These are phyloP conservation scores for Chaunax sp. DNA, from an alignment of 2,797 vertebrate genomes.

Conservation along the genomic window DNA sequence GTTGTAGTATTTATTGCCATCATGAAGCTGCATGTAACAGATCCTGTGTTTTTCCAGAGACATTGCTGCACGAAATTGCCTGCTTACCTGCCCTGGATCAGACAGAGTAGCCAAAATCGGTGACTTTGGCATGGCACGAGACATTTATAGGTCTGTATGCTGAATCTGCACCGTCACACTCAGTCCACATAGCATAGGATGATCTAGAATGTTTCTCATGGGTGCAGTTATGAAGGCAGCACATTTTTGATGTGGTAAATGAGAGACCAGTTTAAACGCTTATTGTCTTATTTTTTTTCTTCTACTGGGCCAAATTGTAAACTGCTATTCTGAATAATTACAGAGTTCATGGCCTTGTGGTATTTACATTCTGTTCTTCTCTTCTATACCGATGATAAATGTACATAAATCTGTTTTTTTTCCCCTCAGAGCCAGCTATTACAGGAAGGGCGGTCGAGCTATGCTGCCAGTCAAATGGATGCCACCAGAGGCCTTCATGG, in stretches of 20 bases:
- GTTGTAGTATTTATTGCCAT: background rate
- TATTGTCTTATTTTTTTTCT: slow-evolving; percentile 22
- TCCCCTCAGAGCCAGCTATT: slow-evolving; percentile 90
- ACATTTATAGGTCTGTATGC: slow-evolving; percentile 88
- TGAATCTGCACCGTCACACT: background rate
- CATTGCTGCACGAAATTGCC: slow-evolving; percentile 93
- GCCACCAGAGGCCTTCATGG: slow-evolving; percentile 94
- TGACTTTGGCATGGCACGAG: slow-evolving; percentile 95
- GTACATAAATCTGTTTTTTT: background rate
- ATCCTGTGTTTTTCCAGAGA: slow-evolving; percentile 82
- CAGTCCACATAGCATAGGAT: background rate
- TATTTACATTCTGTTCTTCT: slow-evolving; percentile 17
- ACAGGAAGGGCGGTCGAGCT: slow-evolving; percentile 90
- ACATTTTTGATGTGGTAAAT: slow-evolving; percentile 23
- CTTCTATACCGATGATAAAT: slow-evolving; percentile 26
- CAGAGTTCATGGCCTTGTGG: slow-evolving; percentile 28
- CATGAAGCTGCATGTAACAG: background rate
- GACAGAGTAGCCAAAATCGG: slow-evolving; percentile 92
- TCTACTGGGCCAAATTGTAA: background rate
- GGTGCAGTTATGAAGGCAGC: background rate
- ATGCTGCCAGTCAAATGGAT: slow-evolving; percentile 97
- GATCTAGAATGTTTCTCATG: slow-evolving; percentile 2
- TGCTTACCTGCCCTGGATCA: slow-evolving; percentile 88
- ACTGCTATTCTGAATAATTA: slow-evolving; percentile 12
- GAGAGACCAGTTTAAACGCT: slow-evolving; percentile 5